These are phyloP conservation scores for Drosophila equinoxialis DNA, from an alignment of 1,140 invertebrate species.

Conservation along the genomic window DNA sequence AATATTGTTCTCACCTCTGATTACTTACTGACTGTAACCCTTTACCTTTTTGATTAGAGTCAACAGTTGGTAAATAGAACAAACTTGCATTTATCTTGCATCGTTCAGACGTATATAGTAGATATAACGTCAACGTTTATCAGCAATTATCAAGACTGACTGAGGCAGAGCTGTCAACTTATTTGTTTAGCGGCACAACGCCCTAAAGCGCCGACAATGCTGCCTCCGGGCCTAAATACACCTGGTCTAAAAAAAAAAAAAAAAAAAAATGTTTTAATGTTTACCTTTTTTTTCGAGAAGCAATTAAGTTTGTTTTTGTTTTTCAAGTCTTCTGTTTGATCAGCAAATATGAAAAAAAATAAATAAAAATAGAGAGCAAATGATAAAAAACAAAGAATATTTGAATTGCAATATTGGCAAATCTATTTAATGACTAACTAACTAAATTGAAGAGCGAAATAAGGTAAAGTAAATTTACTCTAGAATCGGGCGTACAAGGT, in stretches of 20 bases:
- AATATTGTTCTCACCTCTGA: conserved; percentile 8
- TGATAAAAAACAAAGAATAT: conserved; percentile 9
- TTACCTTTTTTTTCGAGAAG: conserved; percentile 49
- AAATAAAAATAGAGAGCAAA: conserved; percentile 29
- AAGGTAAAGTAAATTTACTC: background rate
- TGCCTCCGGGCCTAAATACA: conserved; percentile 23
- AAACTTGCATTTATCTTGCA: conserved; percentile 13
- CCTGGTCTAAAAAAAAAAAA: conserved; percentile 21
- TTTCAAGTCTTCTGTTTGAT: conserved; percentile 49
- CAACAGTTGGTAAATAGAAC: conserved; percentile 46
- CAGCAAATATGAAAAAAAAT: conserved; percentile 41
- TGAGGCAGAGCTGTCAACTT: conserved; percentile 47
- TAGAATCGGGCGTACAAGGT: background rate
- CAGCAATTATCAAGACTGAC: conserved; percentile 56
- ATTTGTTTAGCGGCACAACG: conserved; percentile 64
- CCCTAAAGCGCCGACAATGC: conserved; percentile 35
- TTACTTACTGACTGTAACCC: conserved; percentile 58
- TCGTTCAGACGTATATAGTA: conserved; percentile 9
- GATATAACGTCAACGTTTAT: conserved; percentile 54
- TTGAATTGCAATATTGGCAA: conserved; percentile 9
- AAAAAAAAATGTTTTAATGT: conserved; percentile 32
- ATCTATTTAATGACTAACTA: conserved; percentile 8
- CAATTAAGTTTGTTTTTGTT: conserved; percentile 65
- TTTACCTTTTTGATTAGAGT: conserved; percentile 59
- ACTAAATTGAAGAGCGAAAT: background rate